Conservation (phyloP, 2,113 vertebrate genomes). For the Haemorhous mexicanus region DNA sequence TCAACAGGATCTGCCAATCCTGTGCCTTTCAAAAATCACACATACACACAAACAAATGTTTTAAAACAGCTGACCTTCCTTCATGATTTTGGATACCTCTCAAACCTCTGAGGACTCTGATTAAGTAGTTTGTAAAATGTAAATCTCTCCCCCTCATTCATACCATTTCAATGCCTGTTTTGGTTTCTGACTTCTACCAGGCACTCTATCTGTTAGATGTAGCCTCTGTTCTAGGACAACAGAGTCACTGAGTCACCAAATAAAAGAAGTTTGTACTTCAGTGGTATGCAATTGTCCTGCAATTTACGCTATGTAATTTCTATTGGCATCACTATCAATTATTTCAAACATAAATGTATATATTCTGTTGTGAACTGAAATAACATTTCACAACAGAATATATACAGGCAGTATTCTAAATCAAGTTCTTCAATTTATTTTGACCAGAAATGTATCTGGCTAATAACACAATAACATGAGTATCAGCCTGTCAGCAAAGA, state of each 20-base stretch:
- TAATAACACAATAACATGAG: not conserved
- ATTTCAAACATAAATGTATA: not conserved
- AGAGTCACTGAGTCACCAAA: not conserved
- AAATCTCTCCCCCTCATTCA: not conserved
- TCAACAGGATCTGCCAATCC: not conserved
- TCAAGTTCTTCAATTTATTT: not conserved
- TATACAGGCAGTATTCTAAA: not conserved
- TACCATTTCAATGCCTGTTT: not conserved
- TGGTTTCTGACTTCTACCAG: not conserved
- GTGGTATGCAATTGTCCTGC: not conserved
- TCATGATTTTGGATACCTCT: not conserved
- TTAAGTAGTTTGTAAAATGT: not conserved
- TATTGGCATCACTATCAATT: not conserved
- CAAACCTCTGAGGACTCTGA: not conserved
- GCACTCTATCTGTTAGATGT: not conserved
- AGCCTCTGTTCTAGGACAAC: not conserved
- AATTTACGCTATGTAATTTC: not conserved
- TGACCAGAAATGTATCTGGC: not conserved
- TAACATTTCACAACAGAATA: not conserved
- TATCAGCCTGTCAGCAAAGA: not conserved
- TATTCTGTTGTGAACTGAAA: not conserved
- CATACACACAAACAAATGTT: not conserved
- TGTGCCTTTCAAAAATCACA: not conserved
- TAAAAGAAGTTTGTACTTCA: not conserved
- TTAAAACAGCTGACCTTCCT: not conserved